These are phyloP conservation scores for Crotalus helleri DNA, from an alignment of 2,113 vertebrate genomes.

Conservation along the genomic window DNA sequence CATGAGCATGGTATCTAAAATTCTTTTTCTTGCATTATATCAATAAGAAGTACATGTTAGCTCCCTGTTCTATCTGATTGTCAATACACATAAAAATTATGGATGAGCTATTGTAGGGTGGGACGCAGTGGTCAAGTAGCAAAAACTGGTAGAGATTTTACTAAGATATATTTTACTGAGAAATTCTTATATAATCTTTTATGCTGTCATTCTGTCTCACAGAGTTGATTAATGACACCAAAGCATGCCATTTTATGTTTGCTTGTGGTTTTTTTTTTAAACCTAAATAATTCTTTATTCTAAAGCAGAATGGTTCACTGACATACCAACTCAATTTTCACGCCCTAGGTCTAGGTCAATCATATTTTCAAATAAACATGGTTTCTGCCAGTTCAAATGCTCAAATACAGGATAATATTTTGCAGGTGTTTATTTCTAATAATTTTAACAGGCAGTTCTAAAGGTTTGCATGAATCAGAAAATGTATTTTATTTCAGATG, in stretches of 20 bases:
- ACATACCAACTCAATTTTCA: conserved; percentile 8
- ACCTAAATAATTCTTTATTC: not conserved
- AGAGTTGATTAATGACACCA: conserved; percentile 14
- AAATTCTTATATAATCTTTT: not conserved
- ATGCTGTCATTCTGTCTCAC: conserved; percentile 1
- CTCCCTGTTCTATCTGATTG: not conserved
- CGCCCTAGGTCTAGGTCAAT: not conserved
- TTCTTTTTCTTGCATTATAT: not conserved
- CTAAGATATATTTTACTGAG: conserved; percentile 3
- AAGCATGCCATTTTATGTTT: not conserved
- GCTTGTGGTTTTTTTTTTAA: not conserved
- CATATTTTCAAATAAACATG: not conserved
- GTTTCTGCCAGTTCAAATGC: not conserved
- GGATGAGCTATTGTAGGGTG: not conserved
- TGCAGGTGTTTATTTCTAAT: not conserved
- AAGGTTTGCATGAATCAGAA: not conserved
- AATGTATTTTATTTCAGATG: not conserved
- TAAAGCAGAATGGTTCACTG: conserved; percentile 13
- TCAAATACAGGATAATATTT: not conserved
- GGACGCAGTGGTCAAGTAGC: not conserved
- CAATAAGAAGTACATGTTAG: not conserved
- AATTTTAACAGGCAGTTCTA: not conserved
- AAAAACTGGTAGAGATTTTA: not conserved
- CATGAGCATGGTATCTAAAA: not conserved
- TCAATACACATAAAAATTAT: conserved; percentile 14